These are phyloP conservation scores for Leptinotarsa texana DNA, from an alignment of 1,140 invertebrate genomes.

Conservation along the genomic window DNA sequence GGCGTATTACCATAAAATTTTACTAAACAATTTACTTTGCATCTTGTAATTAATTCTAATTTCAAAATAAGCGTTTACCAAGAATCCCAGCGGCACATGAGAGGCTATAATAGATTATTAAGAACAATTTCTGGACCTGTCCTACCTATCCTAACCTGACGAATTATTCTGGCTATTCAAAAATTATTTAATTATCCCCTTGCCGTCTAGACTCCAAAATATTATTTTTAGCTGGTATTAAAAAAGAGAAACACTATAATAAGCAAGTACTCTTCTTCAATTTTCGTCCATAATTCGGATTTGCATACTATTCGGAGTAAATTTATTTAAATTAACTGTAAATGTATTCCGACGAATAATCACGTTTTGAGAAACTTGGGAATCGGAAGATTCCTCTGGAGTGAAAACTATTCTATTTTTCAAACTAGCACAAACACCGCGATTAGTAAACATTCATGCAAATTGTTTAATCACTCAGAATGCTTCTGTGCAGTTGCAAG, in stretches of 20 bases:
- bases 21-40: not conserved
- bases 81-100: not conserved
- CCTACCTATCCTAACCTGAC: not conserved
- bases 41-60: not conserved
- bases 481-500: not conserved
- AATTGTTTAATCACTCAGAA: not conserved
- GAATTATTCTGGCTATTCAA: not conserved
- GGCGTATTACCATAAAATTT: slow-evolving; percentile 6
- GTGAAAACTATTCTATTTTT: not conserved
- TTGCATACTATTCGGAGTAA: not conserved
- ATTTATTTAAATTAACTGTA: not conserved
- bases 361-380: not conserved
- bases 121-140: slow-evolving; percentile 5
- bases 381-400: not conserved
- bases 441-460: slow-evolving; percentile 6
- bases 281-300: not conserved
- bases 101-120: slow-evolving; percentile 6
- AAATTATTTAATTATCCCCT: slow-evolving; percentile 4
- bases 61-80: not conserved
- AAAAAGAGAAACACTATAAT: not conserved
- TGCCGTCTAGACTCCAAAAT: not conserved
- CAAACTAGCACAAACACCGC: not conserved
- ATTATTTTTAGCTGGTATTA: not conserved
- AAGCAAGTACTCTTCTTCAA: slow-evolving; percentile 8
- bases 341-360: not conserved